Evolutionary conservation across 2,888 invertebrate species (phyloP).

Genomic region (Mesorhabditis spiculigera): DNA sequence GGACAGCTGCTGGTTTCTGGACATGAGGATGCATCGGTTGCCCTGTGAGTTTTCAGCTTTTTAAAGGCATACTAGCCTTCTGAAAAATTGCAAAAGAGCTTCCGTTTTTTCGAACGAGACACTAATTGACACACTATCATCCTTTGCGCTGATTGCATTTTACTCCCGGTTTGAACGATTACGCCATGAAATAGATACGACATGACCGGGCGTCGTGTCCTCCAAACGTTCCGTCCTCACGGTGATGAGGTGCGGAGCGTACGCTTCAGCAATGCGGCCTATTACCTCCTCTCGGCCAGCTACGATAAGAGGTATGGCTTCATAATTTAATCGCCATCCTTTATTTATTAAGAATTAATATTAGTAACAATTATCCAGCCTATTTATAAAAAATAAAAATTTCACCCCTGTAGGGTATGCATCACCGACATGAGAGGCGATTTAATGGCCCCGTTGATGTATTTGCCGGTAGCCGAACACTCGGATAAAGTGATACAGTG

Average conservation of each 20-base stretch:
- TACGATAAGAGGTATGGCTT: slow-evolving; percentile 86
- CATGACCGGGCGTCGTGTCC: neutral
- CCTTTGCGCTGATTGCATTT: no score
- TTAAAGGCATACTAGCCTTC: neutral
- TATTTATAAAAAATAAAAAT: slow-evolving; percentile 5
- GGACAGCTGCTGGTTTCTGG: slow-evolving; percentile 90
- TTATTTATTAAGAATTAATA: neutral
- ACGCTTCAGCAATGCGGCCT: slow-evolving; percentile 93
- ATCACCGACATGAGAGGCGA: slow-evolving; percentile 72
- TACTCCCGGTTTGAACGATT: neutral
- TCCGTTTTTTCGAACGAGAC: neutral
- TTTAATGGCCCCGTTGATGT: slow-evolving; percentile 85
- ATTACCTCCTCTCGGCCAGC: slow-evolving; percentile 89
- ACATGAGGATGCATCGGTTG: slow-evolving; percentile 89
- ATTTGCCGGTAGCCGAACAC: slow-evolving; percentile 92
- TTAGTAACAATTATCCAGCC: neutral
- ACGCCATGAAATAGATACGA: neutral
- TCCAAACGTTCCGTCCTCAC: slow-evolving; percentile 75
- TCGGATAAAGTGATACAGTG: slow-evolving; percentile 96
- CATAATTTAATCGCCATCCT: neutral
- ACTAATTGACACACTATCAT: no score
- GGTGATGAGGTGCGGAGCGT: slow-evolving; percentile 87
- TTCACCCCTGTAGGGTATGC: slow-evolving; percentile 42
- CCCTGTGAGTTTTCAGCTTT: slow-evolving; percentile 63
- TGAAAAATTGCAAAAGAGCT: neutral